These are phyloP conservation scores for Antennarius maculatus DNA, from an alignment of 2,797 vertebrate species.

Conservation along the genomic window DNA sequence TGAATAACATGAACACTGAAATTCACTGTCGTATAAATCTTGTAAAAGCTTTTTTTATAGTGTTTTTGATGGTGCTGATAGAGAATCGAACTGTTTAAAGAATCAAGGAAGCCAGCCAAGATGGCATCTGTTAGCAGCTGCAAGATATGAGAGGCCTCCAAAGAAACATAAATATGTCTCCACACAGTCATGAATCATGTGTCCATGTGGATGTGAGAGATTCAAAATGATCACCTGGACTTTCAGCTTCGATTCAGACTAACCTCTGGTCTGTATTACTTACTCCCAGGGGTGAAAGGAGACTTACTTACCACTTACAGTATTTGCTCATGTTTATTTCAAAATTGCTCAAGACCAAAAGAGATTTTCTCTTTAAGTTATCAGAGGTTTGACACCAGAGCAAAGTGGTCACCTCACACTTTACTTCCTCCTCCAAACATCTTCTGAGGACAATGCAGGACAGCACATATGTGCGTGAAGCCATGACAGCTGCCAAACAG, in stretches of 20 bases:
- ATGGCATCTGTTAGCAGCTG: constrained; percentile 30
- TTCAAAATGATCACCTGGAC: neutral
- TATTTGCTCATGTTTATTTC: neutral
- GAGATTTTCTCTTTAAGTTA: neutral
- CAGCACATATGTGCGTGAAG: constrained; percentile 44
- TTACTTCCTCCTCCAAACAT: constrained; percentile 20
- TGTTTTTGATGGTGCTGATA: constrained; percentile 14
- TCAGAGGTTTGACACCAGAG: neutral
- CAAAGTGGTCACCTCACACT: constrained; percentile 4
- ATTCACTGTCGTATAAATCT: neutral
- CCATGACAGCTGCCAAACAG: constrained; percentile 42
- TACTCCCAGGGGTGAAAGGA: neutral
- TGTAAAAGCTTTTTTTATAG: neutral
- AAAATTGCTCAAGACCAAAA: neutral
- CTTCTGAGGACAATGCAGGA: constrained; percentile 38
- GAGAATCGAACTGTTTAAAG: constrained; percentile 4
- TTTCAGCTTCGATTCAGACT: neutral
- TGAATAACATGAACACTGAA: neutral
- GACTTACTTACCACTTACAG: neutral
- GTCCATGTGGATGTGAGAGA: constrained; percentile 12
- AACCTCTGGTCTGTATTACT: neutral
- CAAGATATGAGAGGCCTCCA: constrained; percentile 7
- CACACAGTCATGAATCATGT: constrained; percentile 17
- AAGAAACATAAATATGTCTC: constrained; percentile 29
- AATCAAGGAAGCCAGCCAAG: constrained; percentile 27